phyloP scores from a whole-genome alignment of 2,797 vertebrate genomes.

The Gymnothorax reevesii region DNA sequence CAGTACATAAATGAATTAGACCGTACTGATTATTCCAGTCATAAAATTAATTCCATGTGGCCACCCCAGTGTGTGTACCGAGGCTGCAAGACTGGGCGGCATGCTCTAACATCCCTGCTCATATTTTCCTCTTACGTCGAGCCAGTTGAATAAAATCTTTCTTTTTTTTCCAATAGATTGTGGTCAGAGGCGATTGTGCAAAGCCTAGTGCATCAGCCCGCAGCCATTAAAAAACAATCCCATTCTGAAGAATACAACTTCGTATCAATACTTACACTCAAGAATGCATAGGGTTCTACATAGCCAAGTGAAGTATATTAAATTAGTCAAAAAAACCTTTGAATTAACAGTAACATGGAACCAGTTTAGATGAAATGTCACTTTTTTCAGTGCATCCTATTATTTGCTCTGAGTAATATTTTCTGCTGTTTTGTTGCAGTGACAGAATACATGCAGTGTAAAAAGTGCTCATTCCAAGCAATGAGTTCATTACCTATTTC shows the following conservation, averaged over 20 bases:
- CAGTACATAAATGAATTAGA: slow-evolving; percentile 31
- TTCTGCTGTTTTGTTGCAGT: too few species aligned
- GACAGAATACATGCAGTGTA: too few species aligned
- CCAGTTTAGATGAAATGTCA: too few species aligned
- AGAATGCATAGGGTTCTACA: too few species aligned
- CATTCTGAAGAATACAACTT: not conserved
- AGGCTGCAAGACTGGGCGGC: not conserved
- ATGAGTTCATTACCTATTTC: too few species aligned
- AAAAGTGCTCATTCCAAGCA: too few species aligned
- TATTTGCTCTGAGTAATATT: too few species aligned
- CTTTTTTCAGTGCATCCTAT: too few species aligned
- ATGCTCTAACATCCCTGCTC: slow-evolving; percentile 4
- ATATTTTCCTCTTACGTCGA: slow-evolving; percentile 30
- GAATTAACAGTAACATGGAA: too few species aligned
- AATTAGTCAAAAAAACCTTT: too few species aligned
- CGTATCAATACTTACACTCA: not conserved
- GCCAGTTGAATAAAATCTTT: slow-evolving; percentile 33
- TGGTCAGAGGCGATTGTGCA: slow-evolving; percentile 27
- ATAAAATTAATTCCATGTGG: slow-evolving; percentile 34
- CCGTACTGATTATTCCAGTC: slow-evolving; percentile 32
- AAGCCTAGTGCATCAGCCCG: slow-evolving; percentile 14
- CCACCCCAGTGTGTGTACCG: not conserved
- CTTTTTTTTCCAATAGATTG: slow-evolving; percentile 30
- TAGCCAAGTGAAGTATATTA: too few species aligned
- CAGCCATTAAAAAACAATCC: slow-evolving; percentile 20